Conservation (phyloP, 2,113 vertebrate species). For the Pseudopipra pipra region DNA sequence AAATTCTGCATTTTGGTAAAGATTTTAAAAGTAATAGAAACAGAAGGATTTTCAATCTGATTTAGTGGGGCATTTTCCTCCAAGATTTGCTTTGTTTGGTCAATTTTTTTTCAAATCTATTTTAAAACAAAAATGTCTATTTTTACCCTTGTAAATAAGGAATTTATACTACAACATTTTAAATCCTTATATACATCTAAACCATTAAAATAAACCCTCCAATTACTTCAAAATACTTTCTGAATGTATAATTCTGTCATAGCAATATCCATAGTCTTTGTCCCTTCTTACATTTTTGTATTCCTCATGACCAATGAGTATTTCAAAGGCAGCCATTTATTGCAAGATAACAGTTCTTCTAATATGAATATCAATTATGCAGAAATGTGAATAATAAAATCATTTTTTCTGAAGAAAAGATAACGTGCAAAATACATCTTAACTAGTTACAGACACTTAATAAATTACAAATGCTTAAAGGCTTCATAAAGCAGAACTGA, state of each 20-base stretch:
- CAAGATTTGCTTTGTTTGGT: background rate
- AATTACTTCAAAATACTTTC: background rate
- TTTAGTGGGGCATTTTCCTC: background rate
- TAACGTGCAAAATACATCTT: slow-evolving; percentile 34
- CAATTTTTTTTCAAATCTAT: background rate
- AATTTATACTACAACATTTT: background rate
- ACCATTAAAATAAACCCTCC: background rate
- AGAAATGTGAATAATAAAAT: slow-evolving; percentile 38
- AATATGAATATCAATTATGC: slow-evolving; percentile 38
- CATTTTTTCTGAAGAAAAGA: slow-evolving; percentile 40
- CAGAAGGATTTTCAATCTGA: background rate
- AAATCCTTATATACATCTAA: background rate
- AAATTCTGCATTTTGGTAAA: background rate
- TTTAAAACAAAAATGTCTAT: background rate
- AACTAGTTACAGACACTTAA: background rate
- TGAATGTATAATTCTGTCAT: background rate
- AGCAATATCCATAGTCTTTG: background rate
- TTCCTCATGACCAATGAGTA: background rate
- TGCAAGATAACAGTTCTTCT: background rate
- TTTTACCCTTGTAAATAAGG: background rate
- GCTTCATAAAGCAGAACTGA: background rate
- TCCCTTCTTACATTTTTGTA: background rate
- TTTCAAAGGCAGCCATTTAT: slow-evolving; percentile 2
- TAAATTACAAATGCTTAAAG: slow-evolving; percentile 13
- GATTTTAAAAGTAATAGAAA: background rate